phyloP scores from a whole-genome alignment of 2,113 vertebrate species.

The Trematocara stigmaticum region DNA sequence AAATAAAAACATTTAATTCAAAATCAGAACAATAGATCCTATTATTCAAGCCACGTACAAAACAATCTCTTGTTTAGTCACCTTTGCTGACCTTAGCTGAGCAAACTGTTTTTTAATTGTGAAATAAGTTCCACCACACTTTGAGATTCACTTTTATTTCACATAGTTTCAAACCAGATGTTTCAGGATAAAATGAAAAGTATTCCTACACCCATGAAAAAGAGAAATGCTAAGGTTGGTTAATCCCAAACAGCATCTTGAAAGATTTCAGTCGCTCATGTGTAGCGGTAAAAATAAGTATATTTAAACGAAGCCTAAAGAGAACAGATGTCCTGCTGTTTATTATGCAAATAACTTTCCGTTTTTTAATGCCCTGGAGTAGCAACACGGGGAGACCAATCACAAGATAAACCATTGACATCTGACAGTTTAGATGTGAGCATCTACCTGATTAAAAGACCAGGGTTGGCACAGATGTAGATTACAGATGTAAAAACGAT shows the following conservation, averaged over 20 bases:
- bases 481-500: not conserved
- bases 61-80: not conserved
- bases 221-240: not conserved
- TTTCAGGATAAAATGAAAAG: not conserved
- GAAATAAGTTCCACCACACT: not conserved
- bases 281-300: not conserved
- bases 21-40: not conserved
- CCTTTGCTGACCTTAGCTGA: not conserved
- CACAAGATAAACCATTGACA: constrained; percentile 20
- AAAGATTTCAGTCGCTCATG: not conserved
- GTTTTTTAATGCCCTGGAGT: constrained; percentile 11
- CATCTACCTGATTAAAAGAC: constrained; percentile 15
- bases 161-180: not conserved
- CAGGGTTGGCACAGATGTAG: not conserved
- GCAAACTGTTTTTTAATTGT: not conserved
- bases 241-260: not conserved
- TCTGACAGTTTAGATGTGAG: constrained; percentile 27
- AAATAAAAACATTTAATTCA: not conserved
- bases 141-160: not conserved
- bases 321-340: constrained; percentile 28
- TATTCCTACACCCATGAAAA: not conserved
- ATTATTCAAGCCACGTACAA: not conserved
- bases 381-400: not conserved
- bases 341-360: constrained; percentile 25
- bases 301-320: constrained; percentile 4